Percentiles rank a stretch among this genome's conserved stretches.
Conservation (phyloP, 1,140 invertebrate genomes). For the Tetramorium simillimum region DNA sequence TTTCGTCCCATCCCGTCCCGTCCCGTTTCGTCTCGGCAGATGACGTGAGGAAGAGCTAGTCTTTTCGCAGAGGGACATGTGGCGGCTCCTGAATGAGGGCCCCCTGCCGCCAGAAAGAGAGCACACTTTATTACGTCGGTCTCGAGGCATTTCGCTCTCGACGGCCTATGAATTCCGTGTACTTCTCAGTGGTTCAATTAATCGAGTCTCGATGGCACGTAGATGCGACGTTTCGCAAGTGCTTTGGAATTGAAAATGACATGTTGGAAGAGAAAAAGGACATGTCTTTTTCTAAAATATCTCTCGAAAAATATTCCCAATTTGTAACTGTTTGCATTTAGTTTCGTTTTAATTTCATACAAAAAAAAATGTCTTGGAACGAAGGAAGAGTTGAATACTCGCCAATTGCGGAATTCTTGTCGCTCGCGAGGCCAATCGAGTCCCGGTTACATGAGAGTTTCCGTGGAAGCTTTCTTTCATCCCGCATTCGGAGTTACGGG, state of each 20-base stretch:
- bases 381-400: neutral
- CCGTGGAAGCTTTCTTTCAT: constrained; percentile 31
- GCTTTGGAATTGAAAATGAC: neutral
- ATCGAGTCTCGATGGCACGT: neutral
- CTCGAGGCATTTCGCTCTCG: constrained; percentile 50
- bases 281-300: neutral
- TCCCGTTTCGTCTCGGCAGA: constrained; percentile 51
- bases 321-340: neutral
- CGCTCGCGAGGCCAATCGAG: neutral
- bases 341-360: neutral
- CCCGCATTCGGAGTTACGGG: constrained; percentile 30
- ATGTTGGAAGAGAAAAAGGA: too few relatives aligned
- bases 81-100: constrained; percentile 53
- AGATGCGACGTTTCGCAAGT: neutral
- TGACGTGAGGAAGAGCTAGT: constrained; percentile 60
- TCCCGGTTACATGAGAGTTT: neutral
- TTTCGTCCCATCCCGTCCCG: neutral
- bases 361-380: neutral
- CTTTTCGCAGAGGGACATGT: constrained; percentile 68
- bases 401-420: neutral
- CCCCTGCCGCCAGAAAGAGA: constrained; percentile 57
- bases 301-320: neutral
- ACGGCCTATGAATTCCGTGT: constrained; percentile 24
- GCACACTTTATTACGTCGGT: constrained; percentile 69
- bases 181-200: neutral